phyloP scores from a whole-genome alignment of 2,888 invertebrate species.

The Mesopsocus fuscifrons region DNA sequence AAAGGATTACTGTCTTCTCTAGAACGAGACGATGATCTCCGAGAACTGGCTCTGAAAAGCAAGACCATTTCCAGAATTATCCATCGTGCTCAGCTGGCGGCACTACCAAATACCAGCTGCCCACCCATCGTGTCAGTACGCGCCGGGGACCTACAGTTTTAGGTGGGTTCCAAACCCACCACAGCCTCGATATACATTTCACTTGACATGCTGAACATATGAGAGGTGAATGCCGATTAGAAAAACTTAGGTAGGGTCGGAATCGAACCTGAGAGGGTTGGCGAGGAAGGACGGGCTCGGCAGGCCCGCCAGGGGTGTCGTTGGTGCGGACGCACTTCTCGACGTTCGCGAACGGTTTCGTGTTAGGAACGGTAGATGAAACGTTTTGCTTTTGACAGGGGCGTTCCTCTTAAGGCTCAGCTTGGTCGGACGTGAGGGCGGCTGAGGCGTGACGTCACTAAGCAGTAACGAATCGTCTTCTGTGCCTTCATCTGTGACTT shows the following conservation, averaged over 20 bases:
- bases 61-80: no score
- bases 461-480: not conserved
- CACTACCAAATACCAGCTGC: no score
- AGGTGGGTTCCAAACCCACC: no score
- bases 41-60: not conserved
- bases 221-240: no score
- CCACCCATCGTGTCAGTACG: no score
- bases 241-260: no score
- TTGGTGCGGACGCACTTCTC: constrained; percentile 1
- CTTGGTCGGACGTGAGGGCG: not conserved
- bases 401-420: not conserved
- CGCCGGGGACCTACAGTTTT: no score
- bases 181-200: no score
- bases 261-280: not conserved
- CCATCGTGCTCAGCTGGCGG: no score
- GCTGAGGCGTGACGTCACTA: not conserved
- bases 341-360: not conserved
- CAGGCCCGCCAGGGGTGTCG: not conserved
- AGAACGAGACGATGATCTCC: no score
- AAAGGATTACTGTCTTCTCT: constrained; percentile 3
- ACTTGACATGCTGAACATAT: no score
- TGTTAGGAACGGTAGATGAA: not conserved
- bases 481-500: not conserved
- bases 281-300: constrained; percentile 1
- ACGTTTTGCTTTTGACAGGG: constrained; percentile 5